Conservation (phyloP, 1,140 invertebrate genomes). For the Conus ventricosus region DNA sequence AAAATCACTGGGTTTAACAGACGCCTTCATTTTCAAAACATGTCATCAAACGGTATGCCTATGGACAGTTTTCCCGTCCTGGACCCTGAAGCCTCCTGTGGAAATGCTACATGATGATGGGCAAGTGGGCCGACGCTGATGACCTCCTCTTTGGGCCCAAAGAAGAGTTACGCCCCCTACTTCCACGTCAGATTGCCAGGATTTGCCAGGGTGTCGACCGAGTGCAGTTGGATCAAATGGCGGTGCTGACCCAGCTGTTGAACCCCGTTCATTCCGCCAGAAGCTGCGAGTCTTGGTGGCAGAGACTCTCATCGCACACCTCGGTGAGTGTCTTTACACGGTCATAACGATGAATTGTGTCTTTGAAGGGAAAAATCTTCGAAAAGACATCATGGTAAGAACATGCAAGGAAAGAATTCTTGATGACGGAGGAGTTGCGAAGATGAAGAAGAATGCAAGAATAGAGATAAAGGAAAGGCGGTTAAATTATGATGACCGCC, state of each 20-base stretch:
- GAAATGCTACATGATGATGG: constrained; percentile 47
- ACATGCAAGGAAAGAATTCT: too few relatives aligned
- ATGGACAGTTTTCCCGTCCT: constrained; percentile 1
- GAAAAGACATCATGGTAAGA: not conserved
- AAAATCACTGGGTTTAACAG: too few relatives aligned
- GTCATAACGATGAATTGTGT: too few relatives aligned
- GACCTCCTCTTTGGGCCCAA: constrained; percentile 28
- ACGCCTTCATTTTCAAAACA: too few relatives aligned
- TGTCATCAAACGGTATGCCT: too few relatives aligned
- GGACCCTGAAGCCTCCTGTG: constrained; percentile 42
- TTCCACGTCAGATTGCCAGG: constrained; percentile 37
- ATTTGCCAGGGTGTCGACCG: constrained; percentile 36
- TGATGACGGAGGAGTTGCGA: too few relatives aligned
- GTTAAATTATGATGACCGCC: too few relatives aligned
- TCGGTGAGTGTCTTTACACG: constrained; percentile 10
- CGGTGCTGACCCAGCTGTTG: constrained; percentile 20
- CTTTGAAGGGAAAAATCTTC: not conserved
- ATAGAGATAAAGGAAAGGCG: too few relatives aligned
- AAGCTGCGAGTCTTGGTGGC: constrained; percentile 29
- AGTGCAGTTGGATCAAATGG: constrained; percentile 22
- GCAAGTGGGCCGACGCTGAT: constrained; percentile 41
- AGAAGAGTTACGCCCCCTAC: constrained; percentile 25
- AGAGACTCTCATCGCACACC: not conserved
- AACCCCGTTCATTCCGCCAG: constrained; percentile 22
- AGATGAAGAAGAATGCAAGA: too few relatives aligned